phyloP scores from a whole-genome alignment of 1,140 invertebrate genomes.

The Lanistes nyassanus region DNA sequence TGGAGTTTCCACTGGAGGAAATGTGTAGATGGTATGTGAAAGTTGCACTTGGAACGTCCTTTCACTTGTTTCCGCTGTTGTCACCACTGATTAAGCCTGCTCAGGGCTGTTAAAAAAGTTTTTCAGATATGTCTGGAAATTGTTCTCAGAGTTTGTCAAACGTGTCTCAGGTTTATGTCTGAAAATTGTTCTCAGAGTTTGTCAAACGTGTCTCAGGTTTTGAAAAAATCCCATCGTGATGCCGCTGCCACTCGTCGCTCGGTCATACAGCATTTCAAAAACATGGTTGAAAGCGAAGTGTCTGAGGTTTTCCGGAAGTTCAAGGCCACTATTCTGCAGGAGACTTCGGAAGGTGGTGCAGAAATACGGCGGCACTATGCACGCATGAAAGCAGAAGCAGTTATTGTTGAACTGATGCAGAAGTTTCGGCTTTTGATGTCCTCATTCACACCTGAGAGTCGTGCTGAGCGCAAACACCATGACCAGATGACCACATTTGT shows the following conservation, averaged over 20 bases:
- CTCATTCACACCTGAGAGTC: constrained; percentile 23
- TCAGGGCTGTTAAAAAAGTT: not conserved
- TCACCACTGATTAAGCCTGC: not conserved
- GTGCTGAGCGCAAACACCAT: constrained; percentile 25
- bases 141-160: too few relatives aligned
- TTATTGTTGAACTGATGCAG: constrained; percentile 51
- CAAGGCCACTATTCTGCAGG: constrained; percentile 41
- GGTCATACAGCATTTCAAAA: constrained; percentile 43
- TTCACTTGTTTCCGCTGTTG: too few relatives aligned
- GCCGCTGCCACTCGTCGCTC: constrained; percentile 32
- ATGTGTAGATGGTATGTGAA: too few relatives aligned
- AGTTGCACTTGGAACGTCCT: too few relatives aligned
- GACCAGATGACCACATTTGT: constrained; percentile 30
- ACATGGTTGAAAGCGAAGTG: constrained; percentile 46
- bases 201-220: constrained; percentile 48
- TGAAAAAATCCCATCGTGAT: constrained; percentile 62
- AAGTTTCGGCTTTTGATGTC: constrained; percentile 49
- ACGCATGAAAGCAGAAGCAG: constrained; percentile 42
- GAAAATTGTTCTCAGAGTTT: too few relatives aligned
- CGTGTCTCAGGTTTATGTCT: too few relatives aligned
- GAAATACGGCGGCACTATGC: constrained; percentile 44
- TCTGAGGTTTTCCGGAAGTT: constrained; percentile 49
- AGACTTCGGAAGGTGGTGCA: not conserved
- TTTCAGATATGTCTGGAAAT: too few relatives aligned
- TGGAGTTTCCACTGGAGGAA: too few relatives aligned